These are phyloP conservation scores for Lacerta bilineata DNA, from an alignment of 2,797 vertebrate species.

Conservation along the genomic window DNA sequence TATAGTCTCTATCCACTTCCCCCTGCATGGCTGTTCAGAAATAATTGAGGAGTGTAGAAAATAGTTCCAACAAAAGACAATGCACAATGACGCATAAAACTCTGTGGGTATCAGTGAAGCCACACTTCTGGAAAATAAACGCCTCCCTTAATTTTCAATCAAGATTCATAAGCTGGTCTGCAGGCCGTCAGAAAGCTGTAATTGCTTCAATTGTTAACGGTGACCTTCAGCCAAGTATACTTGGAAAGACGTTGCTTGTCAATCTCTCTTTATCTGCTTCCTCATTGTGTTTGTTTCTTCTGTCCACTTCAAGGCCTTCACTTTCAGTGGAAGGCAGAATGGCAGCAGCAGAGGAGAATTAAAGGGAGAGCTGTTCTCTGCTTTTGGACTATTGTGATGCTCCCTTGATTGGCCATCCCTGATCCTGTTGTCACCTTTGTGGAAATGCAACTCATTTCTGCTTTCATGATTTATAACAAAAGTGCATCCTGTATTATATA, in stretches of 20 bases:
- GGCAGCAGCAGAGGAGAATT: slow-evolving; percentile 47
- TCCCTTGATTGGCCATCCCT: slow-evolving; percentile 33
- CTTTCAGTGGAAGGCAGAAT: slow-evolving; percentile 42
- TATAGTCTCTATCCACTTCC: neutral
- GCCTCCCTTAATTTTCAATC: neutral
- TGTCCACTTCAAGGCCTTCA: slow-evolving; percentile 55
- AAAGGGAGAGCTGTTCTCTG: slow-evolving; percentile 47
- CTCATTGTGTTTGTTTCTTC: slow-evolving; percentile 48
- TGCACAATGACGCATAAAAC: neutral
- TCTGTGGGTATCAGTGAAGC: neutral
- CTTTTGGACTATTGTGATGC: slow-evolving; percentile 27
- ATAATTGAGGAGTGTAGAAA: neutral
- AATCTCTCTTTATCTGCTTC: slow-evolving; percentile 37
- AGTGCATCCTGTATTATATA: neutral
- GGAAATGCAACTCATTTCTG: neutral
- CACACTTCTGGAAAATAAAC: neutral
- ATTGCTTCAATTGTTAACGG: slow-evolving; percentile 52
- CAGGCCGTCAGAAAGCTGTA: neutral
- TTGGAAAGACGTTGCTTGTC: slow-evolving; percentile 37
- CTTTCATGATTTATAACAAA: neutral
- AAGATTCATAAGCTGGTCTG: neutral
- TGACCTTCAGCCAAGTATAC: neutral
- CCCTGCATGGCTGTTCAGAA: slow-evolving; percentile 5
- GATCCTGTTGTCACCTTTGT: neutral
- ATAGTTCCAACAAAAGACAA: slow-evolving; percentile 11